Evolutionary conservation across 2,888 invertebrate species (phyloP), one percentile per base, ranked within the genome.

Genomic region (Graphium colonna): DNA sequence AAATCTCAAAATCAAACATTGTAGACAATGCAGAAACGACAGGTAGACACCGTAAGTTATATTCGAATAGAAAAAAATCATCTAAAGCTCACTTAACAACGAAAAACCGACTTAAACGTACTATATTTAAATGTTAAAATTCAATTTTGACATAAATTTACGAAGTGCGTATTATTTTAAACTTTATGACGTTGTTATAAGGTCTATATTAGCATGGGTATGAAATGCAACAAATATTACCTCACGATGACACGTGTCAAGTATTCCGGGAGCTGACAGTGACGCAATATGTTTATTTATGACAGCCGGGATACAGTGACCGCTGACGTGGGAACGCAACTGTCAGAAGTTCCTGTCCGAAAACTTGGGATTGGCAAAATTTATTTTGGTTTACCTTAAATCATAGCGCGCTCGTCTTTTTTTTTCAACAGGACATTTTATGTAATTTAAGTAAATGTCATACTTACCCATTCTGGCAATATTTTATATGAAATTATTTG

Each of bases 251-350:
- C 79, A 78, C 78, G 75, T 77, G 82, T 81, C 82, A 78, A 72
- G 71, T 73, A 70, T 66, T 65, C 69, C 77, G 71, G 79, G 77
- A 81, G 83, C 84, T 80, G 83, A 82, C 85, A 73, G 65, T 79
- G 76, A 78, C 79, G 81, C 79, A 77, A 82, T 78, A 77, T 80
- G 79, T 82, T 77, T 85, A 83, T 86, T 80, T 77, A 77, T 75
- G 75, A 77, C 72, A 67, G 70, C 67, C 69, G 66, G 56, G 60
- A 69, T 67, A 62, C 71, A 65, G 71, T 70, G 71, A 70, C 63
- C 65, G 74, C 64, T 72, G 82, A 80, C 80, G 74, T 81, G 82
- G 73, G 77, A 80, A 77, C 63, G 60, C 33, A 58, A 49, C 49
- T 36, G 41, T 41, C 52, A 53, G 52, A 55, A 41, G 36, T 41